Base-by-base conservation (phyloP, 2,113 vertebrate species). In the Atrichornis clamosus region DNA sequence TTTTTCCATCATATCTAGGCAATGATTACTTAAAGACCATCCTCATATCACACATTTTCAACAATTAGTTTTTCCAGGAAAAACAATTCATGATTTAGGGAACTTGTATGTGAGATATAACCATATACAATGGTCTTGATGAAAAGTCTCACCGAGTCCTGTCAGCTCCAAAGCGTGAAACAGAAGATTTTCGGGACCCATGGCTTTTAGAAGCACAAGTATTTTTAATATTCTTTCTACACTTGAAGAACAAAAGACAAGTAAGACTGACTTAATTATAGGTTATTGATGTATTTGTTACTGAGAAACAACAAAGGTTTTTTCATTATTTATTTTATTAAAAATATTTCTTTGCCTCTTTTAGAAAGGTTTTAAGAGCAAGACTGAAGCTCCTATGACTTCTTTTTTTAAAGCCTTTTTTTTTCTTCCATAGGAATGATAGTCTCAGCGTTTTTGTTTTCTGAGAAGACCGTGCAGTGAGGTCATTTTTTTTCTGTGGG, bases 41-140 rank as follows among this genome's bases (percentile, higher is more conserved):
- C 14, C 33, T 52, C 44, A 55, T 20, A 60, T 64, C 53, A 79
- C 28, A 53, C 15, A 27, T 85, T 83, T 85, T 52, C 28, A 69
- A 20, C 6, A 84, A 44, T 70, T 58, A 58, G 3, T 7, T 32
- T 49, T 77, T 79, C 69, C 55, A 77, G 26, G 63, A 58, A 73
- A 87, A 93, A 30, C 3, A 56, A 68, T 52, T 49, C 28, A 47
- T 7, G 60, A 4, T 73, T 90, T 49, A 60, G 28, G 46, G 41
- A 83, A 53, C 16, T 69, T 13, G 4, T 16, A 32, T 23, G 11
- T 30, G 8, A 70, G 23, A 41, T 20, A 28, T 7, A 79, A 76
- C 15, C 0, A 0, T 11, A 30, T 12, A 8, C 0, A 8, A 3
- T 70, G 81, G 59, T 50, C 64, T 35, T 59, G 9, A 63, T 52